A percentile compares a stretch with the other conserved stretches of the same genome.
These are phyloP conservation scores for Drosophila barbarae DNA, from an alignment of 2,888 invertebrate genomes.

Conservation along the genomic window DNA sequence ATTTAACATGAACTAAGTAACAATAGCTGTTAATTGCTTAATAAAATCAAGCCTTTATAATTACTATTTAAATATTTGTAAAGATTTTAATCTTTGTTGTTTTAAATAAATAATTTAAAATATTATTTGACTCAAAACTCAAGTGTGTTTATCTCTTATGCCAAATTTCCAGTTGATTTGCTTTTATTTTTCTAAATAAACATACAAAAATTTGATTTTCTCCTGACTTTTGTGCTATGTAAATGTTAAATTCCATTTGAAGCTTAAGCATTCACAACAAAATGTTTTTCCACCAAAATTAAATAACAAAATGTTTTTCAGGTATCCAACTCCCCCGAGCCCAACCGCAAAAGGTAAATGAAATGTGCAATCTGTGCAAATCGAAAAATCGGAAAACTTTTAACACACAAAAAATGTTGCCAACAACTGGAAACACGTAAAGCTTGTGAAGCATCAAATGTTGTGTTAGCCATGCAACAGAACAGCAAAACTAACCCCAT, in stretches of 20 bases:
- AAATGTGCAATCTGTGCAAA: constrained; percentile 41
- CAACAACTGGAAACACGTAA: constrained; percentile 8
- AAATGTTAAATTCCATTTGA: constrained; percentile 19
- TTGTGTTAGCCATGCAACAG: constrained; percentile 10
- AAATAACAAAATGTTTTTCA: constrained; percentile 33
- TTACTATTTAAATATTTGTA: too few species aligned
- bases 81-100: not conserved
- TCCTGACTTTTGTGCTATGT: constrained; percentile 9
- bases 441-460: constrained; percentile 14
- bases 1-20: not conserved
- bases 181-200: constrained; percentile 17
- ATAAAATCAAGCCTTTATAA: too few species aligned
- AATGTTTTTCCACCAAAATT: constrained; percentile 19
- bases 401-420: constrained; percentile 24
- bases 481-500: constrained; percentile 3
- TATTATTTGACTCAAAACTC: not conserved
- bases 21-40: not conserved
- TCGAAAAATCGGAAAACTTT: constrained; percentile 36
- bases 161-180: constrained; percentile 5
- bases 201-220: not conserved
- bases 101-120: not conserved
- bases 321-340: constrained; percentile 3
- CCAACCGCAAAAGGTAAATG: constrained; percentile 40
- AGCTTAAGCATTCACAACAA: constrained; percentile 13
- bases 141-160: too few species aligned